Base-by-base conservation (phyloP, 2,113 vertebrate species). In the Myodes glareolus region DNA sequence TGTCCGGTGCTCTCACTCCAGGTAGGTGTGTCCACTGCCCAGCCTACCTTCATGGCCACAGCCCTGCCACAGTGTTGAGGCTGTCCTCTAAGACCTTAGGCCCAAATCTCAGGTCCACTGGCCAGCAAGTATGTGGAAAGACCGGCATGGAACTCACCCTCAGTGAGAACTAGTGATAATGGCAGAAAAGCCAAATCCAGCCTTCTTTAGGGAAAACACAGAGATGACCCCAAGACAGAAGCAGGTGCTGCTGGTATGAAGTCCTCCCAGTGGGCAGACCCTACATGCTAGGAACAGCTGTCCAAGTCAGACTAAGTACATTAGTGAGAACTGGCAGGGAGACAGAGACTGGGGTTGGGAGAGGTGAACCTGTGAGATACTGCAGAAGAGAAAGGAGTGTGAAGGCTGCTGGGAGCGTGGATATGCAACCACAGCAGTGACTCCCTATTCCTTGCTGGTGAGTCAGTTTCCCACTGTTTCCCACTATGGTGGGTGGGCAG, bases 1-100 rank as follows among this genome's bases (percentile, higher is more conserved):
- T 42, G 7, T 11, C 92, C 72, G 0, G 16, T 21, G 65, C 96
- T 98, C 39, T 97, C 97, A 1, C 31, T 97, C 29, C 92, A 98
- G 98, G 99, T 98, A 82, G 45, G 99, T 98, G 0, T 16, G 65
- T 25, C 85, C 55, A 61, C 7, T 61, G 27, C 19, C 73, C 33
- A 7, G 77, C 1, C 29, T 9, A 3, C 85, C 90, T 86, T 80
- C 7, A 7, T 21, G 19, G 63, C 76, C 55, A 52, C 36, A 67
- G n/a, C 42, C 61, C 52, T 14, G 16, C 17, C 6, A 31, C 25
- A 33, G 16, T 27, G 0, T 42, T 42, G 55, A 36, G 19, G 25
- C n/a, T 33, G 42, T 68, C 36, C 29, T 1, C 23, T 5, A 19
- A 11, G 7, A 92, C 42, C 14, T 33, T 12, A 33, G 47, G 73